Evolutionary conservation across 2,888 invertebrate genomes (phyloP).

Genomic region (Crepidodera aurea): DNA sequence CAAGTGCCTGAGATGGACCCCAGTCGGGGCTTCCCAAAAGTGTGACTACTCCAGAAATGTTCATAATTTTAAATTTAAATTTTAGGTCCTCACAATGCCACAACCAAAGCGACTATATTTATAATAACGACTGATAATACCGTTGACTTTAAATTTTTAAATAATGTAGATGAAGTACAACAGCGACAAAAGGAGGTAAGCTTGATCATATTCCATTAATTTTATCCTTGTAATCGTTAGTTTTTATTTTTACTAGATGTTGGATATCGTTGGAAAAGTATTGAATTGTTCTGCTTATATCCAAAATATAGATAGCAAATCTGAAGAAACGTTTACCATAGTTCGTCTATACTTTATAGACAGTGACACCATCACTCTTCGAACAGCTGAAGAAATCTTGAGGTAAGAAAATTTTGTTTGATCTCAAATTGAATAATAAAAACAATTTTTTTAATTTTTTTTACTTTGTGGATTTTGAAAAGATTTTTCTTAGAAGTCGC

Average conservation of each 20-base stretch:
- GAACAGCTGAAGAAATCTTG: slow-evolving; percentile 64
- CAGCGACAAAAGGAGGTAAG: slow-evolving; percentile 55
- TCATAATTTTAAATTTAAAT: too few species aligned
- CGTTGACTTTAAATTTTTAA: slow-evolving; percentile 67
- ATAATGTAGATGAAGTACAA: slow-evolving; percentile 61
- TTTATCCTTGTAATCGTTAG: too few species aligned
- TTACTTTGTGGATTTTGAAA: too few species aligned
- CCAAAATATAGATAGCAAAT: slow-evolving; percentile 61
- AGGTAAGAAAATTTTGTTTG: slow-evolving; percentile 63
- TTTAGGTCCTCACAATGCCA: slow-evolving; percentile 55
- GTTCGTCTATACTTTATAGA: slow-evolving; percentile 68
- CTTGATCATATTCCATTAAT: background rate
- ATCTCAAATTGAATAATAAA: too few species aligned
- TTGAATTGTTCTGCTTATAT: slow-evolving; percentile 68
- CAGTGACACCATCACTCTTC: slow-evolving; percentile 54
- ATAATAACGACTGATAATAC: slow-evolving; percentile 67
- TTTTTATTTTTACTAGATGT: slow-evolving; percentile 60
- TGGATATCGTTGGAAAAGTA: slow-evolving; percentile 62
- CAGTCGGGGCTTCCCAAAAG: too few species aligned
- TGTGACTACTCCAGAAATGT: too few species aligned
- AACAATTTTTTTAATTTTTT: too few species aligned
- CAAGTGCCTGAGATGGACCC: too few species aligned
- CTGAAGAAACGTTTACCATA: slow-evolving; percentile 58
- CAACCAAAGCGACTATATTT: slow-evolving; percentile 65
- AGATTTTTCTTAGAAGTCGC: too few species aligned